Evolutionary conservation across 2,797 vertebrate genomes (phyloP).

Genomic region (Enteromius paludinosus): DNA sequence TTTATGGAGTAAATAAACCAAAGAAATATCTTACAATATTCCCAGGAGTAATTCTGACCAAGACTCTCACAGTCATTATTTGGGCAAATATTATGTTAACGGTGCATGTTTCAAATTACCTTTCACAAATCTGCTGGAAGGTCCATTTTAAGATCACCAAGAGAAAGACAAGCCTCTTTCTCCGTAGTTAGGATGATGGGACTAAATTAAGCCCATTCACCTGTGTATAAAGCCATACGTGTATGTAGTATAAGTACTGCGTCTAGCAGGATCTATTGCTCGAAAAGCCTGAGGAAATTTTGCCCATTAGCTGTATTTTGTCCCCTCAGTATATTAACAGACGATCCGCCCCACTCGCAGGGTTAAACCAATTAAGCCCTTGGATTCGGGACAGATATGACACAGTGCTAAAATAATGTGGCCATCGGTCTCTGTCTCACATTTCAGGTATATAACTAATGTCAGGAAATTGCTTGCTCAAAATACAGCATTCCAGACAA

Average conservation of each 20-base stretch:
- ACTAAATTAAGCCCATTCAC: conserved; percentile 40
- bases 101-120: conserved; percentile 22
- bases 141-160: conserved; percentile 40
- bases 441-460: conserved; percentile 74
- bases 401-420: conserved; percentile 74
- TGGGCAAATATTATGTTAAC: conserved; percentile 17
- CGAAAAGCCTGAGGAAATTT: conserved; percentile 56
- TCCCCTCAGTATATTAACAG: conserved; percentile 71
- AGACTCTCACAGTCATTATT: neutral
- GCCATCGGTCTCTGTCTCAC: conserved; percentile 62
- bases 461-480: conserved; percentile 76
- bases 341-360: conserved; percentile 72
- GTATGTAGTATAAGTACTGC: neutral
- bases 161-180: conserved; percentile 35
- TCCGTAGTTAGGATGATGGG: conserved; percentile 23
- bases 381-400: conserved; percentile 79
- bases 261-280: neutral
- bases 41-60: conserved; percentile 11
- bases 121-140: conserved; percentile 15
- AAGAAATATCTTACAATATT: conserved; percentile 4
- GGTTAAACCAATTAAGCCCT: conserved; percentile 80
- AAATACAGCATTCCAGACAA: conserved; percentile 79
- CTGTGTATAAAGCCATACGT: conserved; percentile 25
- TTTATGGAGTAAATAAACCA: conserved; percentile 3
- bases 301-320: conserved; percentile 57